Conservation (phyloP, 2,888 invertebrate species). For the Brachycybe producta region DNA sequence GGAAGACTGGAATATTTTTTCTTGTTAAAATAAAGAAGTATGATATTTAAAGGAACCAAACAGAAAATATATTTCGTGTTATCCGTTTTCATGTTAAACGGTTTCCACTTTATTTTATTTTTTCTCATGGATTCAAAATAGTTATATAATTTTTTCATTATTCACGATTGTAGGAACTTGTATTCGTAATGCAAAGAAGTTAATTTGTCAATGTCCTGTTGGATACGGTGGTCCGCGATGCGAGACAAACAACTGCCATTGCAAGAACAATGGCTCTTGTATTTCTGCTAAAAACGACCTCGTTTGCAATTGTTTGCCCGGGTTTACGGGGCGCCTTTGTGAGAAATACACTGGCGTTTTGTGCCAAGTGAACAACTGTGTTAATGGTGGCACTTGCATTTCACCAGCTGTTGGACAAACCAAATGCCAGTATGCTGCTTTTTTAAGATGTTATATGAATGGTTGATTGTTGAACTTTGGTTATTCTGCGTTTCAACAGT, state of each 20-base stretch:
- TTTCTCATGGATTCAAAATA: too few relatives aligned
- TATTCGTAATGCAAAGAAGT: slow-evolving; percentile 31
- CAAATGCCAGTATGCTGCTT: slow-evolving; percentile 34
- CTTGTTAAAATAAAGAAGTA: slow-evolving; percentile 6
- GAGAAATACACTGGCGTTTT: slow-evolving; percentile 20
- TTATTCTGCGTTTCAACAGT: too few relatives aligned
- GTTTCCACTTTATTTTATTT: too few relatives aligned
- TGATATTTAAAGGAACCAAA: too few relatives aligned
- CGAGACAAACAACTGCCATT: slow-evolving; percentile 42
- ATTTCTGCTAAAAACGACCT: slow-evolving; percentile 7
- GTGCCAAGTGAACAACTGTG: slow-evolving; percentile 35
- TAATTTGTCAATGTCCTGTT: slow-evolving; percentile 38
- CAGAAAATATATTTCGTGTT: too few relatives aligned
- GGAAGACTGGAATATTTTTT: too few relatives aligned
- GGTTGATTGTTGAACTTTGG: too few relatives aligned
- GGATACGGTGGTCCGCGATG: slow-evolving; percentile 40
- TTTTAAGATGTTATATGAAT: slow-evolving; percentile 2
- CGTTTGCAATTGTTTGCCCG: slow-evolving; percentile 22
- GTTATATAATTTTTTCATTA: slow-evolving; percentile 13
- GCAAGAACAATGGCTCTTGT: slow-evolving; percentile 24
- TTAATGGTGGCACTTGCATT: slow-evolving; percentile 47
- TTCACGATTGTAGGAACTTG: slow-evolving; percentile 28
- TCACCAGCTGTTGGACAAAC: slow-evolving; percentile 39
- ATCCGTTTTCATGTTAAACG: too few relatives aligned
- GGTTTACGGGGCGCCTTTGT: slow-evolving; percentile 22